A percentile compares a stretch with the other conserved stretches of the same genome.
These are phyloP conservation scores for Lagopus leucura DNA, from an alignment of 2,113 vertebrate species.

Conservation along the genomic window DNA sequence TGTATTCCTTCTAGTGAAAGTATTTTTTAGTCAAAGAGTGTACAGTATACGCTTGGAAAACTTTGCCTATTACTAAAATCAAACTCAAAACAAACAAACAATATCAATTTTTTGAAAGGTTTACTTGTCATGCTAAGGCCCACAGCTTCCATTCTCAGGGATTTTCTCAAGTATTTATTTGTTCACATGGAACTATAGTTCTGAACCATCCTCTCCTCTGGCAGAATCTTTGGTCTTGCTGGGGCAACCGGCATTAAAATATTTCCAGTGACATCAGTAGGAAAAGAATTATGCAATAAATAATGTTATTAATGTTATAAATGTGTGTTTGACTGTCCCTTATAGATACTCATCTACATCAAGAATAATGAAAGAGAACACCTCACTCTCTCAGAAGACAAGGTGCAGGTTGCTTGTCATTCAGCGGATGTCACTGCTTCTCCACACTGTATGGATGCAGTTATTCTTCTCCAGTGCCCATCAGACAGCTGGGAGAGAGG, in stretches of 20 bases:
- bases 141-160: neutral
- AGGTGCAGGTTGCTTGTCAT: neutral
- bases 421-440: neutral
- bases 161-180: conserved; percentile 49
- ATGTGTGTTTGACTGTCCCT: neutral
- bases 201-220: neutral
- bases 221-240: neutral
- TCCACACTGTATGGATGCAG: neutral
- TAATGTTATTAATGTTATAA: neutral
- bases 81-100: conserved; percentile 11
- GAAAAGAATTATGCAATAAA: neutral
- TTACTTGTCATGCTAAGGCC: neutral
- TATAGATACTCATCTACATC: neutral
- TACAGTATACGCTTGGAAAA: neutral
- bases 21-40: too few species aligned
- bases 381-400: neutral
- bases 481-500: rapidly evolving
- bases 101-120: conserved; percentile 1
- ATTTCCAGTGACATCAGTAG: conserved; percentile 4
- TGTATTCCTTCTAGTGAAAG: too few species aligned
- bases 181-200: conserved; percentile 15
- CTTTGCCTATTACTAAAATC: conserved; percentile 17
- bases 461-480: neutral
- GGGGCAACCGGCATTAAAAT: neutral
- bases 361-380: neutral